phyloP scores from a whole-genome alignment of 2,888 invertebrate species.

The Eupsilia transversa region DNA sequence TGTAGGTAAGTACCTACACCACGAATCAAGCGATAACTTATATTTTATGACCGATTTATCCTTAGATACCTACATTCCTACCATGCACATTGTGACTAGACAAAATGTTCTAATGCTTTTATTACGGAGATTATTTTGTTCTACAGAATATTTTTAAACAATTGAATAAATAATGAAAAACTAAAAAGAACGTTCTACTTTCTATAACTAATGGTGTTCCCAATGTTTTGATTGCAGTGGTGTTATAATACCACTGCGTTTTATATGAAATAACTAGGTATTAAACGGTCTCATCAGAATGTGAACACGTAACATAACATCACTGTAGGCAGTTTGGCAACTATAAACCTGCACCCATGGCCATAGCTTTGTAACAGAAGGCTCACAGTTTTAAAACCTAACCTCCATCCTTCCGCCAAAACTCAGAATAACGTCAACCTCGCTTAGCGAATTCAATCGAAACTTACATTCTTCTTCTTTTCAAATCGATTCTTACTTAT shows the following conservation, averaged over 20 bases:
- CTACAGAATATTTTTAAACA: neutral
- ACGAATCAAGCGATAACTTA: neutral
- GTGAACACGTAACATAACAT: neutral
- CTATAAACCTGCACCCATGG: neutral
- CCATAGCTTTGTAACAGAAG: neutral
- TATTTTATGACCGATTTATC: conserved; percentile 3
- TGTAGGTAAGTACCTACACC: neutral
- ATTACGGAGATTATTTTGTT: neutral
- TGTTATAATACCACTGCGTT: neutral
- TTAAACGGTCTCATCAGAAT: neutral
- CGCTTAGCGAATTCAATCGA: neutral
- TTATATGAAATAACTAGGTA: neutral
- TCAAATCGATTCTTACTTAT: neutral
- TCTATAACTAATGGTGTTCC: neutral
- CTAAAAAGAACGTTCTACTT: neutral
- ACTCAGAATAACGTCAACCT: neutral
- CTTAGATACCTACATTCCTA: neutral
- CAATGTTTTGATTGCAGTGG: neutral
- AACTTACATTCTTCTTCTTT: conserved; percentile 2
- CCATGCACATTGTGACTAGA: neutral
- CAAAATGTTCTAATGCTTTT: neutral
- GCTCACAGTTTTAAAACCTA: conserved; percentile 11
- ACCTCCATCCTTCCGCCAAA: conserved; percentile 1
- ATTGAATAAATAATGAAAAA: neutral
- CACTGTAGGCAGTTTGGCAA: neutral